These are phyloP conservation scores for Diabrotica balteata DNA, from an alignment of 2,888 invertebrate species.

Conservation along the genomic window DNA sequence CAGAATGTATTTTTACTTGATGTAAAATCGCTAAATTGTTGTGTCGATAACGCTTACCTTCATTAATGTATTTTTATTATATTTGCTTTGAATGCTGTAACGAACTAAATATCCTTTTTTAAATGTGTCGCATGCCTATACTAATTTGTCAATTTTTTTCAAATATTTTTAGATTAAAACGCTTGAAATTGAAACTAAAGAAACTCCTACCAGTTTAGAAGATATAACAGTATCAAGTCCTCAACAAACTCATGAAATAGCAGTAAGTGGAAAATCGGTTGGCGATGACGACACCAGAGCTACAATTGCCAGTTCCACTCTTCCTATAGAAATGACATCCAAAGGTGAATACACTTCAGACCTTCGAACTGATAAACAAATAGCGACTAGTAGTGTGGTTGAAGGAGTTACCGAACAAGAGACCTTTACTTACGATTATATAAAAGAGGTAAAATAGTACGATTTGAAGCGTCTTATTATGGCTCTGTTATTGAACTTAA, in stretches of 20 bases:
- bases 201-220: conserved; percentile 2
- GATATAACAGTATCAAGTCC: background rate
- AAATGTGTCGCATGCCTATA: too few relatives aligned
- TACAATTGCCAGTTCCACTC: conserved; percentile 8
- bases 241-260: conserved; percentile 10
- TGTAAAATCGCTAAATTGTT: too few relatives aligned
- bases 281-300: conserved; percentile 8
- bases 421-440: background rate
- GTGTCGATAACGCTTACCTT: too few relatives aligned
- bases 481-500: too few relatives aligned
- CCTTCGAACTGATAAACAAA: background rate
- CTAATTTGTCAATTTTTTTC: too few relatives aligned
- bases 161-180: background rate
- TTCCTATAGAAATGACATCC: background rate
- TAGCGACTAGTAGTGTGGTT: background rate
- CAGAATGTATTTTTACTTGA: too few relatives aligned
- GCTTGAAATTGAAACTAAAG: background rate
- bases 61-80: too few relatives aligned
- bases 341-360: conserved; percentile 1
- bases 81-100: too few relatives aligned
- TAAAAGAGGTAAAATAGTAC: too few relatives aligned
- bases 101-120: too few relatives aligned
- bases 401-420: conserved; percentile 1
- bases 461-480: too few relatives aligned
- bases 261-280: conserved; percentile 2